Evolutionary conservation across 2,888 invertebrate genomes (phyloP), one percentile per base, ranked within the genome.

Genomic region (Trissolcus brochymenae): DNA sequence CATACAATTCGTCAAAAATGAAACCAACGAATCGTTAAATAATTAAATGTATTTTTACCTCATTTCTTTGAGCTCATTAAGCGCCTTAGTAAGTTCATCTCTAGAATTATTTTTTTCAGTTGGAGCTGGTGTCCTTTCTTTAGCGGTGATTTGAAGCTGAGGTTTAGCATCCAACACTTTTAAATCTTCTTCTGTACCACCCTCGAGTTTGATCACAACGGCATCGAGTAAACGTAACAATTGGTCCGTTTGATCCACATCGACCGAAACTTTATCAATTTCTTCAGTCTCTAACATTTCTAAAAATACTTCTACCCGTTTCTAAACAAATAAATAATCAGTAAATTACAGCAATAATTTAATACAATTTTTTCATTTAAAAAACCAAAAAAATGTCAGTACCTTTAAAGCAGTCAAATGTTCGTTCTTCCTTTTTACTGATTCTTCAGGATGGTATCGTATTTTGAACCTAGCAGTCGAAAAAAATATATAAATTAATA

Each of bases 391-490:
- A 46, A 46, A 14, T 17, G 3, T 14, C 16, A 0, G 4, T 91
- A 96, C 96, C 93, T 94, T 95, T 50, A 97, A 90, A 70, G 95
- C 94, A 68, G 91, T 90, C 67, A 94, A 91, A 84, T 97, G 96
- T 86, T 98, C 98, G 16, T 96, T 95, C 89, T 95, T 96, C 68
- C 96, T 91, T 89, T 95, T 97, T 40, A 95, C 92, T 62, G 96
- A 96, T 87, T 99, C 98, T 89, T 98, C 97, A 2, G 99, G 99
- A 90, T 99, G 99, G 88, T 99, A 99, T 91, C 99, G 99, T 83
- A 96, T 94, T 91, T 98, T 98, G 92, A 99, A 99, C 99, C 99
- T 99, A 60, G 35, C 41, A 35, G 6, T 46, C 9, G 46, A 21
- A 16, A 19, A 53, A 41, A 55, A 56, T 43, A 76, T 43, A 70